phyloP scores from a whole-genome alignment of 2,113 vertebrate genomes.

The Hypanus sabinus region DNA sequence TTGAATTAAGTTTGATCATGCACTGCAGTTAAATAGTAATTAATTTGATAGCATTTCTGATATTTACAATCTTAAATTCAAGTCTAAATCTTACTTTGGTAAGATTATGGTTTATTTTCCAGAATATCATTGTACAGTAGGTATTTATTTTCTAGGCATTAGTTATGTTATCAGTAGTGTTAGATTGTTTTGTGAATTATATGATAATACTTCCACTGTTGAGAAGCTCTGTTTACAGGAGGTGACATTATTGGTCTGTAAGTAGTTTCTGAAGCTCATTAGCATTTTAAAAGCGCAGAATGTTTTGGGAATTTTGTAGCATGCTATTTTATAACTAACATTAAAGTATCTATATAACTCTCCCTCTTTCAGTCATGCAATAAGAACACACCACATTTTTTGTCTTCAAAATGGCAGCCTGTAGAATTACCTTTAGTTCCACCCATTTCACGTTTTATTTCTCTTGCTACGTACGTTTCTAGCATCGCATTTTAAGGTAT shows the following conservation, averaged over 20 bases:
- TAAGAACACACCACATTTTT: not conserved
- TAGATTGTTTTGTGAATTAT: constrained; percentile 31
- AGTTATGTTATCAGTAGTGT: constrained; percentile 19
- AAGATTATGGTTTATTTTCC: not conserved
- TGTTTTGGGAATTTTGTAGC: not conserved
- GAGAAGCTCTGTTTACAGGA: constrained; percentile 16
- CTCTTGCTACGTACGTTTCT: not conserved
- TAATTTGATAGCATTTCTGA: not conserved
- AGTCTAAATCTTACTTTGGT: not conserved
- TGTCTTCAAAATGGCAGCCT: not conserved
- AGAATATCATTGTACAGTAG: not conserved
- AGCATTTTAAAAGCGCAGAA: not conserved
- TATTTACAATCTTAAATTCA: not conserved
- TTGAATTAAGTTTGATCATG: not conserved
- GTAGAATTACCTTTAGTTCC: not conserved
- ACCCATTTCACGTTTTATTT: constrained; percentile 7
- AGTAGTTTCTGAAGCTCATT: not conserved
- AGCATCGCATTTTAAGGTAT: not conserved
- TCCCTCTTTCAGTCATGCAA: not conserved
- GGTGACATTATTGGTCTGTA: not conserved
- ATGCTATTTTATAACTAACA: not conserved
- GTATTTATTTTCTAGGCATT: constrained; percentile 26
- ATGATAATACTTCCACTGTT: constrained; percentile 1
- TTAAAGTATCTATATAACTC: not conserved
- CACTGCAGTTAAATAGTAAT: not conserved